Evolutionary conservation across 2,113 vertebrate species (phyloP).

Genomic region (Oophaga pumilio): DNA sequence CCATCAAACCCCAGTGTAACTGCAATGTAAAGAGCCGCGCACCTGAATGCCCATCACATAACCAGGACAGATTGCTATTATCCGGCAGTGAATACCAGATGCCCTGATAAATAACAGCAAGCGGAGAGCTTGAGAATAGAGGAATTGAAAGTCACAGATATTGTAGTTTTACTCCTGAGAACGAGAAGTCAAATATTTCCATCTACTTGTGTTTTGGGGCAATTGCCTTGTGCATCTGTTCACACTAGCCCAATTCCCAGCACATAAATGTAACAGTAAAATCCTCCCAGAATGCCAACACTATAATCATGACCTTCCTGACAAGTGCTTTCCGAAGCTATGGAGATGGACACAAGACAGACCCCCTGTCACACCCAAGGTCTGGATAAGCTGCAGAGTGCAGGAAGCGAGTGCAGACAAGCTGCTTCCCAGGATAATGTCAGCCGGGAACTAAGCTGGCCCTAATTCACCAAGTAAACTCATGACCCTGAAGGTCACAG

Average conservation of each 20-base stretch:
- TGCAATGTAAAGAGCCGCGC: too few relatives aligned
- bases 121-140: not conserved
- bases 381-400: constrained; percentile 64
- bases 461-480: constrained; percentile 52
- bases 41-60: too few relatives aligned
- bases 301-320: constrained; percentile 63
- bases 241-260: not conserved
- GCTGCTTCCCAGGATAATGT: constrained; percentile 60
- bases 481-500: constrained; percentile 55
- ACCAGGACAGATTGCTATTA: too few relatives aligned
- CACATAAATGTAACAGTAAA: not conserved
- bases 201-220: too few relatives aligned
- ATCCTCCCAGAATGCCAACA: constrained; percentile 41
- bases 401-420: constrained; percentile 66
- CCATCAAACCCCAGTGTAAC: too few relatives aligned
- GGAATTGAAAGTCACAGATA: too few relatives aligned
- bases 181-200: too few relatives aligned
- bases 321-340: constrained; percentile 63
- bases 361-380: constrained; percentile 57
- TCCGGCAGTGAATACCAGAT: too few relatives aligned
- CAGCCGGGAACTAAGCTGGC: constrained; percentile 53
- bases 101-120: not conserved
- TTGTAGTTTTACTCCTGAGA: too few relatives aligned
- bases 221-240: too few relatives aligned
- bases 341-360: constrained; percentile 64